These are phyloP conservation scores for Platanista minor DNA, from an alignment of 2,113 vertebrate genomes.

Conservation along the genomic window DNA sequence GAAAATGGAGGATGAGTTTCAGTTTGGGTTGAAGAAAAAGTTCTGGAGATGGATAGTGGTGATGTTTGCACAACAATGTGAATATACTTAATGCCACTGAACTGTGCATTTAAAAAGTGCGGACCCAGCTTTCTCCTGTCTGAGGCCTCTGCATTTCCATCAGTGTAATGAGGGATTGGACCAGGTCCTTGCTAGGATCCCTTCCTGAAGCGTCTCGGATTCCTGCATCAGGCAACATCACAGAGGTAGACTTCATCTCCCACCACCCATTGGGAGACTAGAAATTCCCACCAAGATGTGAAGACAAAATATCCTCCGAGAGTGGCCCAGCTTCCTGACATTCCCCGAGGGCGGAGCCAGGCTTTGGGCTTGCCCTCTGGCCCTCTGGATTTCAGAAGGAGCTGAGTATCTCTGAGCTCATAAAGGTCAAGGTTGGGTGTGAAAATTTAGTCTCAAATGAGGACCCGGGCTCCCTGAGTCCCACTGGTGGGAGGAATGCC, in stretches of 20 bases:
- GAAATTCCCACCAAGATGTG: not conserved
- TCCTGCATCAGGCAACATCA: not conserved
- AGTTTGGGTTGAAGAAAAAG: not conserved
- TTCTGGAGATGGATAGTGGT: not conserved
- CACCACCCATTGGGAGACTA: not conserved
- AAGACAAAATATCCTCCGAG: not conserved
- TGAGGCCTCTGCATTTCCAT: not conserved
- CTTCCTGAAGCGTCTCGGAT: conserved; percentile 14
- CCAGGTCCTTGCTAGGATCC: not conserved
- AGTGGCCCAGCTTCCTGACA: not conserved
- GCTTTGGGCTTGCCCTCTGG: not conserved
- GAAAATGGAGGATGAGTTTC: not conserved
- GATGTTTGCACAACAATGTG: not conserved
- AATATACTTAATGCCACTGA: not conserved
- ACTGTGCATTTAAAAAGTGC: not conserved
- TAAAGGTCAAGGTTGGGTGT: not conserved
- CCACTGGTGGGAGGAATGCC: not conserved
- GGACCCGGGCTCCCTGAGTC: rapidly evolving
- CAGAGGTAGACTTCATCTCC: not conserved
- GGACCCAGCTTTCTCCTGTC: not conserved
- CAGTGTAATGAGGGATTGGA: not conserved
- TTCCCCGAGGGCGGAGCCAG: not conserved
- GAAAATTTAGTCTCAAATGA: not conserved
- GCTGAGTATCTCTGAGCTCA: not conserved
- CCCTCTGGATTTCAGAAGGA: not conserved